A percentile compares a stretch with the other conserved stretches of the same genome.
Conservation (phyloP, 2,113 vertebrate genomes). For the Limnothrissa miodon region DNA sequence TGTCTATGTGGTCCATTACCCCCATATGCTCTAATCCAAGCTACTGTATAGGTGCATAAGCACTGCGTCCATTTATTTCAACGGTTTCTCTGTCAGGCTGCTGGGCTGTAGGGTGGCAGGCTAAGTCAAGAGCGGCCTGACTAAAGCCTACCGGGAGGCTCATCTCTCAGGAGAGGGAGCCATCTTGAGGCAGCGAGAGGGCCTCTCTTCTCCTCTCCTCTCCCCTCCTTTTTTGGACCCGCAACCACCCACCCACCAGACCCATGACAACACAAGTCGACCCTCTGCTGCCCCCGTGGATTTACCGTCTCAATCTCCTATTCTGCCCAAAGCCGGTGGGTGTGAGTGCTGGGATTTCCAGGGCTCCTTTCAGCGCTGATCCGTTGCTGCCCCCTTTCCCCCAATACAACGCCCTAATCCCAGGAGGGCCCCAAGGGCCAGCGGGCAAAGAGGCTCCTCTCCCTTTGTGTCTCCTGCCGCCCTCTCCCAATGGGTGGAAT, state of each 20-base stretch:
- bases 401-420: slow-evolving; percentile 48
- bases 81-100: neutral
- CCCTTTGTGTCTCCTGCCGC: slow-evolving; percentile 46
- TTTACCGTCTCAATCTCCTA: neutral
- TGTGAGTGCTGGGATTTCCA: slow-evolving; percentile 41
- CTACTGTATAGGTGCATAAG: too few species aligned
- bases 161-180: slow-evolving; percentile 35
- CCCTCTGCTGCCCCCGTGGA: neutral
- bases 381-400: slow-evolving; percentile 46
- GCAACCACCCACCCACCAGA: neutral
- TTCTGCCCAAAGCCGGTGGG: slow-evolving; percentile 41
- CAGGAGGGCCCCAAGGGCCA: slow-evolving; percentile 36
- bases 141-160: neutral
- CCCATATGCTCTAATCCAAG: too few species aligned
- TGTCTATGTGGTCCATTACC: too few species aligned
- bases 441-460: slow-evolving; percentile 47
- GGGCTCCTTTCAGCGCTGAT: slow-evolving; percentile 42
- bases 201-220: neutral
- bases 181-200: slow-evolving; percentile 30
- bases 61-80: too few species aligned
- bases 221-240: neutral
- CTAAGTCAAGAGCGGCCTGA: neutral
- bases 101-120: neutral
- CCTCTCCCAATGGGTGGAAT: slow-evolving; percentile 48
- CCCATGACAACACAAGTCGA: neutral